Percentiles rank a stretch among this genome's conserved stretches.
phyloP scores from a whole-genome alignment of 2,888 invertebrate genomes.

The Saturnia japonica region DNA sequence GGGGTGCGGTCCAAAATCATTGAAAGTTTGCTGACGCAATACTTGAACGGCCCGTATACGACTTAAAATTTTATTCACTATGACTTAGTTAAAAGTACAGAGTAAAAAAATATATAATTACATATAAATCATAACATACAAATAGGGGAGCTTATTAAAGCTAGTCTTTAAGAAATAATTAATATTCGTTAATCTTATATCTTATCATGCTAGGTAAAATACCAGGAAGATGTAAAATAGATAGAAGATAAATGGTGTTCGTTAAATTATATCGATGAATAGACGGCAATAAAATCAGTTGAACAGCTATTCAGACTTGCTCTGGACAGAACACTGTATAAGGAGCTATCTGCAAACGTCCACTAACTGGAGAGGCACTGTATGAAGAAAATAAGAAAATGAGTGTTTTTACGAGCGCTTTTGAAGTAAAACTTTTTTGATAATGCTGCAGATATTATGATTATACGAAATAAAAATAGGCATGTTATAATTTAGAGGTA shows the following conservation, averaged over 20 bases:
- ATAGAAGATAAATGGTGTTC: not conserved
- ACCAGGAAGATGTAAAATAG: not conserved
- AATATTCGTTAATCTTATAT: not conserved
- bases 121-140: no score
- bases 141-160: no score
- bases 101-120: no score
- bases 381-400: not conserved
- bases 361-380: not conserved
- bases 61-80: not conserved
- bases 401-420: no score
- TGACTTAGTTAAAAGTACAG: not conserved
- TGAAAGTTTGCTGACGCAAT: no score
- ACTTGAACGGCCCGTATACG: no score
- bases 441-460: no score
- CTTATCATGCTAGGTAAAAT: not conserved
- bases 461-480: no score
- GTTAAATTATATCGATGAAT: not conserved
- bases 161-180: no score
- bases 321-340: not conserved
- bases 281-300: not conserved
- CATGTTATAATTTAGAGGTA: no score
- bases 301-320: conserved; percentile 4
- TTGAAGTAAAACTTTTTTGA: no score
- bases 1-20: no score
- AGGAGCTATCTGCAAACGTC: not conserved